These are phyloP conservation scores for Drosophila punjabiensis DNA, from an alignment of 1,140 invertebrate species.

Conservation along the genomic window DNA sequence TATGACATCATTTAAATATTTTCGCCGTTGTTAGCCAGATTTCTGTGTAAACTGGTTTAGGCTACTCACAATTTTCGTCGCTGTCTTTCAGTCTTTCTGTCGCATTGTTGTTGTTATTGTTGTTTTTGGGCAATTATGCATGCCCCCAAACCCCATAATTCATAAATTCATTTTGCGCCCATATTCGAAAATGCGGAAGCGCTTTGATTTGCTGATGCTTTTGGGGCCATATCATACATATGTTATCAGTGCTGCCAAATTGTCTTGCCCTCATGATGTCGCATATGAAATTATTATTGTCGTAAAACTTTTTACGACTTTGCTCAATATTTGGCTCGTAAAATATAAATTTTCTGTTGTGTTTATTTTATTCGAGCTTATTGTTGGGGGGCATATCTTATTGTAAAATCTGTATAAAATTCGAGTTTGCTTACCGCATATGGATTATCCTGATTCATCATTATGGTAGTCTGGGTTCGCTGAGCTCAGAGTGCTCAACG, in stretches of 20 bases:
- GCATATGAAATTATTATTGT: constrained; percentile 49
- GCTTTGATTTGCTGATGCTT: constrained; percentile 62
- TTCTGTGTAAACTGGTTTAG: constrained; percentile 74
- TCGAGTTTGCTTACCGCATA: constrained; percentile 78
- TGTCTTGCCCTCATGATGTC: constrained; percentile 33
- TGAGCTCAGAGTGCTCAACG: constrained; percentile 10
- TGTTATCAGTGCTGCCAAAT: constrained; percentile 25
- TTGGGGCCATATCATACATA: constrained; percentile 49
- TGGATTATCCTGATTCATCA: constrained; percentile 85
- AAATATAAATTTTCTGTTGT: constrained; percentile 49
- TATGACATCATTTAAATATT: constrained; percentile 84
- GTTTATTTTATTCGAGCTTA: constrained; percentile 6
- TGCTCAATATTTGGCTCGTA: constrained; percentile 69
- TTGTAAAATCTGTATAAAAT: constrained; percentile 13
- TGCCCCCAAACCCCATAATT: constrained; percentile 72
- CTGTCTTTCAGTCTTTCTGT: constrained; percentile 31
- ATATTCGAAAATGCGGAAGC: constrained; percentile 75
- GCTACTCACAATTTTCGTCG: constrained; percentile 49
- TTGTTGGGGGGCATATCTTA: constrained; percentile 3
- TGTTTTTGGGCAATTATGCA: constrained; percentile 69
- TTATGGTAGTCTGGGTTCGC: constrained; percentile 27
- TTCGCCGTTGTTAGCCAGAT: constrained; percentile 66
- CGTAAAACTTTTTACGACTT: constrained; percentile 69
- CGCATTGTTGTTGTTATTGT: constrained; percentile 8
- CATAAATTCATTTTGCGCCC: constrained; percentile 75